Evolutionary conservation across 2,888 invertebrate genomes (phyloP).

Genomic region (Cepaea hortensis): DNA sequence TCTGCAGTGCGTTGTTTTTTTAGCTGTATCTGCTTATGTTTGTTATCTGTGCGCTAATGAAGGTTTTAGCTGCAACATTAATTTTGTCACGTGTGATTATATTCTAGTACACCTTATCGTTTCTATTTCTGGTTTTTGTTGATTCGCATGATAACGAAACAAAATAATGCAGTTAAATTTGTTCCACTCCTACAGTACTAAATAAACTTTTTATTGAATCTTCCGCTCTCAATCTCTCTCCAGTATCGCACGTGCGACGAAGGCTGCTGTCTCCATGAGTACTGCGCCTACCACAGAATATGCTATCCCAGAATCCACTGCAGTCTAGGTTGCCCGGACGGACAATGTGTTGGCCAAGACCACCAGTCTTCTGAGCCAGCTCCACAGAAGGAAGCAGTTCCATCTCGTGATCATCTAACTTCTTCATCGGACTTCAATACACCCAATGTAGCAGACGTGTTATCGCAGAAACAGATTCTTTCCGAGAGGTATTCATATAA

Average conservation of each 20-base stretch:
- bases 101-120: no score
- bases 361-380: not conserved
- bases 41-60: no score
- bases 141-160: no score
- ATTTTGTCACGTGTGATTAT: no score
- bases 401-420: not conserved
- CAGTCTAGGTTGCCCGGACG: constrained; percentile 69
- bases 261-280: constrained; percentile 72
- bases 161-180: not conserved
- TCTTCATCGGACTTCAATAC: not conserved
- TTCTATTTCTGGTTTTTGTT: no score
- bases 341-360: constrained; percentile 49
- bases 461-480: not conserved
- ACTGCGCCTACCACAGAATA: constrained; percentile 69
- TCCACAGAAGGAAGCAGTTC: not conserved
- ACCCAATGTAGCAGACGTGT: not conserved
- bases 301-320: constrained; percentile 72
- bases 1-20: no score
- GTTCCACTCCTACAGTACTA: not conserved
- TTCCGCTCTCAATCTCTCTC: not conserved
- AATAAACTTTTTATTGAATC: not conserved
- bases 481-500: constrained; percentile 30
- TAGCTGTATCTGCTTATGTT: no score
- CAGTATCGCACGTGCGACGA: constrained; percentile 70
- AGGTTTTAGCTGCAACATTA: no score